phyloP scores from a whole-genome alignment of 2,797 vertebrate genomes.

The Hyperoplus lanceolatus region DNA sequence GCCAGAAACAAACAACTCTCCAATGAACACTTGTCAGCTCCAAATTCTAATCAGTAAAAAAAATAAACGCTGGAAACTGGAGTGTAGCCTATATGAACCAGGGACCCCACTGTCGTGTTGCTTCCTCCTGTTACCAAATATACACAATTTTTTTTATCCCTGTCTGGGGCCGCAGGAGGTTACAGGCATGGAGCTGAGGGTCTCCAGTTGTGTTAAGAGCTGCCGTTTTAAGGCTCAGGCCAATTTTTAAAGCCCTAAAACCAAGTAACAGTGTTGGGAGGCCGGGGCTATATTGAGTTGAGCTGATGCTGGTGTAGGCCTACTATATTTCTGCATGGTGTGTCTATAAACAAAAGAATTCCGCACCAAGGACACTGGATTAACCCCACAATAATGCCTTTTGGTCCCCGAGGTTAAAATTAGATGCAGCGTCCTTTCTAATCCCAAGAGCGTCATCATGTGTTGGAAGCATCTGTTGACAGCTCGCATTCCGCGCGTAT shows the following conservation, averaged over 20 bases:
- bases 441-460: constrained; percentile 92
- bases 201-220: constrained; percentile 56
- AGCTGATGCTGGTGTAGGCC: constrained; percentile 42
- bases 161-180: constrained; percentile 36
- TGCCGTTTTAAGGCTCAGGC: constrained; percentile 46
- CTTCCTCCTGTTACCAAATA: constrained; percentile 56
- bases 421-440: constrained; percentile 92
- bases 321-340: constrained; percentile 72
- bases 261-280: constrained; percentile 49
- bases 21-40: constrained; percentile 26
- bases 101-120: constrained; percentile 7
- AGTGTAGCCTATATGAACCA: not conserved
- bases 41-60: constrained; percentile 34
- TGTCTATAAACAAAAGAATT: constrained; percentile 88
- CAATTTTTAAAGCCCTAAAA: constrained; percentile 67
- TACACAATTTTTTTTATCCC: constrained; percentile 64
- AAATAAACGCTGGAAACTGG: constrained; percentile 38
- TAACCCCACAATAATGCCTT: constrained; percentile 87
- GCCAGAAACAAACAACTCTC: constrained; percentile 8
- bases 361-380: constrained; percentile 87
- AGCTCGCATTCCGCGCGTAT: constrained; percentile 94
- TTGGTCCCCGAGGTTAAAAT: constrained; percentile 91
- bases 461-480: constrained; percentile 97
- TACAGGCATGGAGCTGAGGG: constrained; percentile 27
- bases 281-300: constrained; percentile 69